These are phyloP conservation scores for Drosophila kanapiae DNA, from an alignment of 1,140 invertebrate genomes.

Conservation along the genomic window DNA sequence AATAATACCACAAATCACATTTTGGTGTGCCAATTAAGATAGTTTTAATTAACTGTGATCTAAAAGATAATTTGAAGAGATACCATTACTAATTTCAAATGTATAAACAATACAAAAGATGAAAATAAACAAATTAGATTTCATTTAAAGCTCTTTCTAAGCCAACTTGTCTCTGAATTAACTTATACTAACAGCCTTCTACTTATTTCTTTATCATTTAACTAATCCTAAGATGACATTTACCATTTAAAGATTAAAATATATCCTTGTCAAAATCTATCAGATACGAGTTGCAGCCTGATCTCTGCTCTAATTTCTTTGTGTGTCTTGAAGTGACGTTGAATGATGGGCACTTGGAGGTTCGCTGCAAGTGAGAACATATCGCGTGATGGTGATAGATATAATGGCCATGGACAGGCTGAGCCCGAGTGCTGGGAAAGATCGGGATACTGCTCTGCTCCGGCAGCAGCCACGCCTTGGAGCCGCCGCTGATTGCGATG, in stretches of 20 bases:
- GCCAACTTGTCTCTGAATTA: too few relatives aligned
- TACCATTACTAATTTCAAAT: neutral
- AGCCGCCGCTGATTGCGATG: constrained; percentile 41
- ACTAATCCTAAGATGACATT: neutral
- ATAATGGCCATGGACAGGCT: constrained; percentile 59
- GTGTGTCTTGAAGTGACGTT: constrained; percentile 34
- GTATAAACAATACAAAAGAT: neutral
- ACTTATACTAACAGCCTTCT: too few relatives aligned
- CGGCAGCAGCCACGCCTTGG: constrained; percentile 24
- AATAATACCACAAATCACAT: too few relatives aligned
- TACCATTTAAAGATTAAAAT: neutral
- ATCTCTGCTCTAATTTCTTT: constrained; percentile 11
- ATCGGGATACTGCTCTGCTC: constrained; percentile 22
- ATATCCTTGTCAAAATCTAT: neutral
- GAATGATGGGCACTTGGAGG: constrained; percentile 40
- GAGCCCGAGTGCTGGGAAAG: constrained; percentile 23
- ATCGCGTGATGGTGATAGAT: constrained; percentile 76
- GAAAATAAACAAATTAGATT: neutral
- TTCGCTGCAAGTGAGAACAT: constrained; percentile 61
- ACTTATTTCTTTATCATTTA: neutral
- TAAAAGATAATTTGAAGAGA: too few relatives aligned
- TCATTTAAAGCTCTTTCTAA: neutral
- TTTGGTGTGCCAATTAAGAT: neutral
- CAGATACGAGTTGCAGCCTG: neutral
- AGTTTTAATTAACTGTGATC: too few relatives aligned